phyloP scores from a whole-genome alignment of 1,140 invertebrate species.

The Drosophila sp. region DNA sequence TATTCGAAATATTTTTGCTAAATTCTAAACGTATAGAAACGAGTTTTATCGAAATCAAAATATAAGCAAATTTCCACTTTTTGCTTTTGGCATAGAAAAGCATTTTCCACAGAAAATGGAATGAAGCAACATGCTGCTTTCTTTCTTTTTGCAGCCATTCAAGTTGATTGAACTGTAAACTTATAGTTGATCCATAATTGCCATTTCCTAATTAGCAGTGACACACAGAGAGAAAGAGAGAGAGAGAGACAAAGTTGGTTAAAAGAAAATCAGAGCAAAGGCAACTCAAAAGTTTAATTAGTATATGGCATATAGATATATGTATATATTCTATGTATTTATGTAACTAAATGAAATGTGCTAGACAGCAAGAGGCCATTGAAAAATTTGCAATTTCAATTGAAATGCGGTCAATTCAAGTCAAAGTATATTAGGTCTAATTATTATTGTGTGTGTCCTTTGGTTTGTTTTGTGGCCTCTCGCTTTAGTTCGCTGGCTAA shows the following conservation, averaged over 20 bases:
- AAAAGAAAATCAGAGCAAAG: conserved; percentile 31
- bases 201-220: conserved; percentile 54
- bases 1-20: too few relatives aligned
- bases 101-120: background rate
- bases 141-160: background rate
- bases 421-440: conserved; percentile 5
- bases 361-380: background rate
- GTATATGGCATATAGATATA: conserved; percentile 10
- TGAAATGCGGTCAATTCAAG: conserved; percentile 5
- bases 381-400: conserved; percentile 3
- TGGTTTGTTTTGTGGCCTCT: background rate
- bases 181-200: conserved; percentile 7
- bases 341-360: background rate
- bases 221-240: background rate
- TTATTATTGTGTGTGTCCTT: background rate
- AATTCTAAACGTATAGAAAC: too few relatives aligned
- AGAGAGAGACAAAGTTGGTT: conserved; percentile 28
- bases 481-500: background rate
- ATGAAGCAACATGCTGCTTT: background rate
- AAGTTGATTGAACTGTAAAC: conserved; percentile 10
- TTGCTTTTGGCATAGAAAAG: too few relatives aligned
- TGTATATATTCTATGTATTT: too few relatives aligned
- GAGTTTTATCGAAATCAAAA: too few relatives aligned
- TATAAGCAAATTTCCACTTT: too few relatives aligned
- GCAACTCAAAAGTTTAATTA: conserved; percentile 48